Conservation (phyloP, 2,888 invertebrate species). For the Pycnomerus fuliginosus region DNA sequence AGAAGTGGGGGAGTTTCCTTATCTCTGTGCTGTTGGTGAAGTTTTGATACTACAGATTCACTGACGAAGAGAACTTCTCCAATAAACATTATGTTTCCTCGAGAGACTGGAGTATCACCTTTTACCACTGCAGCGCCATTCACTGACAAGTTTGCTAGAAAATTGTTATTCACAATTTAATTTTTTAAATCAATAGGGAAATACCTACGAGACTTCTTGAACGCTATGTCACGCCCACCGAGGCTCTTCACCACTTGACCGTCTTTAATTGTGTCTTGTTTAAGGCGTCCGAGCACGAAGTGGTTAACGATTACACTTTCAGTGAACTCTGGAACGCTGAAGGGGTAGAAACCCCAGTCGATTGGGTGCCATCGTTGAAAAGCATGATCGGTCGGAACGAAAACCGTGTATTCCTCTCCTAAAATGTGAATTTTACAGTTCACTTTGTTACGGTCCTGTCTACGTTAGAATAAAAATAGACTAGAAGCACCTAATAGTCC, state of each 20-base stretch:
- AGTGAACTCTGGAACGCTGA: slow-evolving; percentile 65
- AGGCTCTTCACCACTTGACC: slow-evolving; percentile 59
- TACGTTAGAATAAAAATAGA: no score
- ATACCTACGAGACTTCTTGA: slow-evolving; percentile 60
- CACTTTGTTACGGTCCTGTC: no score
- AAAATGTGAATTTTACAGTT: no score
- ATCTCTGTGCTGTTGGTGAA: slow-evolving; percentile 64
- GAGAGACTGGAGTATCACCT: slow-evolving; percentile 60
- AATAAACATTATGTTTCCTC: slow-evolving; percentile 64
- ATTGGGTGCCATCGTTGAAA: slow-evolving; percentile 69
- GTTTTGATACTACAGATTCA: slow-evolving; percentile 61
- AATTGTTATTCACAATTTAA: no score
- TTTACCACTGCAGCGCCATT: slow-evolving; percentile 62
- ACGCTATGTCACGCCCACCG: slow-evolving; percentile 60
- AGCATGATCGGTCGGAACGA: slow-evolving; percentile 65
- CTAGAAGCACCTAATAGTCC: no score
- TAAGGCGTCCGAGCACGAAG: slow-evolving; percentile 59
- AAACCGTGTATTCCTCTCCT: slow-evolving; percentile 62
- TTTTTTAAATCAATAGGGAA: no score
- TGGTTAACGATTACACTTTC: slow-evolving; percentile 63
- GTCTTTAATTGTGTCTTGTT: slow-evolving; percentile 58
- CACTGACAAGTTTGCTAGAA: slow-evolving; percentile 56
- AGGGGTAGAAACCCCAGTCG: slow-evolving; percentile 70
- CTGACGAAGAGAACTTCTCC: slow-evolving; percentile 64
- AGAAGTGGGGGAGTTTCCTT: slow-evolving; percentile 66